Conservation (phyloP, 2,113 vertebrate genomes). For the Gambusia holbrooki region DNA sequence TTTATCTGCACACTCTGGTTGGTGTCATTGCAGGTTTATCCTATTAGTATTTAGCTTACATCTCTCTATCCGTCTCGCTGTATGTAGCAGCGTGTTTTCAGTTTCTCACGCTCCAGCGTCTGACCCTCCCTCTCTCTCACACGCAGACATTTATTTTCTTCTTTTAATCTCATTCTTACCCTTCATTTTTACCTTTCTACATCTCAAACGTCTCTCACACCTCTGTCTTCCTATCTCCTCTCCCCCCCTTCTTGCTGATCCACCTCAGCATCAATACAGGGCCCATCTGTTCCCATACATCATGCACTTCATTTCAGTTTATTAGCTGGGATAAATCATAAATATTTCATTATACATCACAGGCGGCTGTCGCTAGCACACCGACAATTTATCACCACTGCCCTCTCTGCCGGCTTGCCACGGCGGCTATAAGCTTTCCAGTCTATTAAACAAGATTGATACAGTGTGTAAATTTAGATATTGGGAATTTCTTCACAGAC, state of each 20-base stretch:
- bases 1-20: constrained; percentile 34
- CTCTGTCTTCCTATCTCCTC: constrained; percentile 60
- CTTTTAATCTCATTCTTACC: constrained; percentile 33
- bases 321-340: constrained; percentile 96
- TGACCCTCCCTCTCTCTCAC: constrained; percentile 23
- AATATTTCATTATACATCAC: constrained; percentile 93
- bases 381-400: constrained; percentile 88
- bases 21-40: constrained; percentile 33
- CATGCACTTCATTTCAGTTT: constrained; percentile 92
- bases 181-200: constrained; percentile 39
- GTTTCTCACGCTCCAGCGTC: constrained; percentile 1
- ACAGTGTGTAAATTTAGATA: constrained; percentile 86
- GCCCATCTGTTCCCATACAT: constrained; percentile 91
- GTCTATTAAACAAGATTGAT: constrained; percentile 96
- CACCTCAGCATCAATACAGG: constrained; percentile 81
- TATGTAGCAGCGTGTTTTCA: neutral
- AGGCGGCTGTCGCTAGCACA: constrained; percentile 80
- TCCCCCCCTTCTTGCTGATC: constrained; percentile 65
- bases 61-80: constrained; percentile 29
- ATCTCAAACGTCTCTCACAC: constrained; percentile 64
- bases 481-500: constrained; percentile 87
- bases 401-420: constrained; percentile 82
- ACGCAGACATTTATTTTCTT: constrained; percentile 19
- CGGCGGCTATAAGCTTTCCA: constrained; percentile 84
- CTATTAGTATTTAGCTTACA: neutral